These are phyloP conservation scores for Tiliqua scincoides DNA, from an alignment of 2,113 vertebrate species.

Conservation along the genomic window DNA sequence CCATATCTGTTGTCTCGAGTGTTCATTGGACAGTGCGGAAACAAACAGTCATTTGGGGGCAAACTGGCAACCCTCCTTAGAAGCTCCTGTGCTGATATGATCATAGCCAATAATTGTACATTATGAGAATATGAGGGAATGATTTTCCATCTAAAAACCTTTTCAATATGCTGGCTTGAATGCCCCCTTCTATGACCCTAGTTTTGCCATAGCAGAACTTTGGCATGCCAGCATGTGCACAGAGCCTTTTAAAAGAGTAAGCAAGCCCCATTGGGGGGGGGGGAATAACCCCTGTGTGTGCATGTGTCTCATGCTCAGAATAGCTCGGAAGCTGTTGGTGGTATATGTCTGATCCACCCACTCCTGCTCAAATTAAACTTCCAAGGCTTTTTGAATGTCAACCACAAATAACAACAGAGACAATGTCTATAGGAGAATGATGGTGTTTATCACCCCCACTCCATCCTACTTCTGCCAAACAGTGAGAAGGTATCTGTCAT, in stretches of 20 bases:
- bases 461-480: not conserved
- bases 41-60: too few relatives aligned
- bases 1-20: too few relatives aligned
- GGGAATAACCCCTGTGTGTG: too few relatives aligned
- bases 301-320: not conserved
- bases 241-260: not conserved
- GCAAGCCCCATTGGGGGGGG: not conserved
- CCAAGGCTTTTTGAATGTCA: slow-evolving; percentile 18
- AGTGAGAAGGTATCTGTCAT: not conserved
- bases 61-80: too few relatives aligned
- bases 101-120: not conserved
- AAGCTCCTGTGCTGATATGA: not conserved
- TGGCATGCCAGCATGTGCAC: not conserved
- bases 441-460: fast-evolving
- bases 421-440: slow-evolving; percentile 7
- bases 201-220: not conserved
- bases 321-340: fast-evolving
- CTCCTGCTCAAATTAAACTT: slow-evolving; percentile 12
- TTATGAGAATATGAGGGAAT: not conserved
- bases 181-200: not conserved
- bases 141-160: not conserved
- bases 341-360: slow-evolving; percentile 5
- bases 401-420: slow-evolving; percentile 37
- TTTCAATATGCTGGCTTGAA: not conserved
- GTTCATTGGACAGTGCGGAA: too few relatives aligned